phyloP scores from a whole-genome alignment of 2,797 vertebrate species.

The Heliangelus exortis region DNA sequence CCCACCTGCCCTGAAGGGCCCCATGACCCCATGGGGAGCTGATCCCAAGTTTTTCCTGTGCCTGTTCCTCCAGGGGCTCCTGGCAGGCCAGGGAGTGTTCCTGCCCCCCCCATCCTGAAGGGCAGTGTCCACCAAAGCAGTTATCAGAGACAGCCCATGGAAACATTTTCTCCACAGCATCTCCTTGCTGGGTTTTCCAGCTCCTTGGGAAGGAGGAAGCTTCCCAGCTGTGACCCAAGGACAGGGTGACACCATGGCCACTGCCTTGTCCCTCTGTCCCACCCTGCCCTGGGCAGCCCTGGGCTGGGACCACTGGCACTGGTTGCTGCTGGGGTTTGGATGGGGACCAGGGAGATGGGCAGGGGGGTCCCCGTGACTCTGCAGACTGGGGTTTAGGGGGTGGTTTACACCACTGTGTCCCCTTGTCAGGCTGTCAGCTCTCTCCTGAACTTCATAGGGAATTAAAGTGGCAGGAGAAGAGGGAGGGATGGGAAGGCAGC shows the following conservation, averaged over 20 bases:
- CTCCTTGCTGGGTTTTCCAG: background rate
- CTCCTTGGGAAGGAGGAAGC: background rate
- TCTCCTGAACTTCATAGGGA: background rate
- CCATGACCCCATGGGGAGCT: fast-evolving
- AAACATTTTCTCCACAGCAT: fast-evolving
- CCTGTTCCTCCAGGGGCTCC: fast-evolving
- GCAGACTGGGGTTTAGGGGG: background rate
- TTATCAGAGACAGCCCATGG: fast-evolving
- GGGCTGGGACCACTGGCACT: background rate
- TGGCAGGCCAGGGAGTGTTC: background rate
- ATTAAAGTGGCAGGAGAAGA: background rate
- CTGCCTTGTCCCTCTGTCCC: background rate
- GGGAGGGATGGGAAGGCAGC: background rate
- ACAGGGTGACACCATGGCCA: fast-evolving
- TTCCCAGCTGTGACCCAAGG: background rate
- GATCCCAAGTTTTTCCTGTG: fast-evolving
- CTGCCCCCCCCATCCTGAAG: background rate
- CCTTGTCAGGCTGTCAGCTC: fast-evolving
- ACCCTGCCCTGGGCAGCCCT: background rate
- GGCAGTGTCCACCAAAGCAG: background rate
- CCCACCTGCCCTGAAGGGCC: fast-evolving
- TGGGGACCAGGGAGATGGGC: too few species aligned
- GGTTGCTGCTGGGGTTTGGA: background rate
- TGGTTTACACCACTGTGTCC: background rate
- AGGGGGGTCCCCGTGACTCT: too few species aligned